Evolutionary conservation across 2,113 vertebrate species (phyloP).

Genomic region (Nestor notabilis): DNA sequence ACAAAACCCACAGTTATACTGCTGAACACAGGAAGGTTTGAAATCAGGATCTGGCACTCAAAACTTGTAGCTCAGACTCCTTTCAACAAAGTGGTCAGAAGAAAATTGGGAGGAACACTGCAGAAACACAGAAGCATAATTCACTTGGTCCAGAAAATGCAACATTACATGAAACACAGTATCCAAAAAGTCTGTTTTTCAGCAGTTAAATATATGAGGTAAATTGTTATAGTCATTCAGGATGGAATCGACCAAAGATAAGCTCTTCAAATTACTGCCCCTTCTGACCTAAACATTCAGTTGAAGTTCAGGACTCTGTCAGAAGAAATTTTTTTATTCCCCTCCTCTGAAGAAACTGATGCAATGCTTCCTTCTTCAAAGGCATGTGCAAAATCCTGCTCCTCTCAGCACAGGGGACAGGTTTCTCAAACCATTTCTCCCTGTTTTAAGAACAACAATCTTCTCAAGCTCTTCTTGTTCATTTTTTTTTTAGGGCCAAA

Average conservation of each 20-base stretch:
- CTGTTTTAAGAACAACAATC: not conserved
- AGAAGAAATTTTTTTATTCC: not conserved
- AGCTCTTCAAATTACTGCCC: not conserved
- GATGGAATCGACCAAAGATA: not conserved
- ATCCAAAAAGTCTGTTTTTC: not conserved
- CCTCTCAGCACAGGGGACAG: not conserved
- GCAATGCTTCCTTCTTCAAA: not conserved
- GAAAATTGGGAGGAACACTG: not conserved
- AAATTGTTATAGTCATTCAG: not conserved
- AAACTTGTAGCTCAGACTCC: not conserved
- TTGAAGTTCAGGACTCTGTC: not conserved
- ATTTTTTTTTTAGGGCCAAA: not conserved
- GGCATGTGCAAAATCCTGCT: not conserved
- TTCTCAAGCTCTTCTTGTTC: not conserved
- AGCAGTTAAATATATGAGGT: not conserved
- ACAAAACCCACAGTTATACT: not conserved
- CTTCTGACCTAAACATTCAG: not conserved
- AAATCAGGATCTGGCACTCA: not conserved
- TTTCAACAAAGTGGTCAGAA: not conserved
- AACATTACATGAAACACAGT: not conserved
- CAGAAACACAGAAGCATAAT: not conserved
- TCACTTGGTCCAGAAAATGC: not conserved
- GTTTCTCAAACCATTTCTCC: not conserved
- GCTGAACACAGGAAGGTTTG: not conserved
- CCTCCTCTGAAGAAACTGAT: not conserved